Conservation (phyloP, 2,888 invertebrate species). For the Coremacera marginata region DNA sequence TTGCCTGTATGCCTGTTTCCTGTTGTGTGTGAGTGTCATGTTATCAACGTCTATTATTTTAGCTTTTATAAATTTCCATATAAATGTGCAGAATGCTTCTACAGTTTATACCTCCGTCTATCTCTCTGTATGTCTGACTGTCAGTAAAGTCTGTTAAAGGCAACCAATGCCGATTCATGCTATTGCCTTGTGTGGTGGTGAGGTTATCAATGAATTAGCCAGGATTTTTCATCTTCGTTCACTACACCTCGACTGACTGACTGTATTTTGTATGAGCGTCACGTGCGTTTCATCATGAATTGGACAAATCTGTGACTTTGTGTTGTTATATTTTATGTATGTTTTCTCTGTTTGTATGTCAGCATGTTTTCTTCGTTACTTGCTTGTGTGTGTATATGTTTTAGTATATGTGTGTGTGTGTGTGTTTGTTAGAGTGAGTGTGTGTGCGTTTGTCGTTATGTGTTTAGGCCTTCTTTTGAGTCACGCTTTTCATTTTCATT, state of each 20-base stretch:
- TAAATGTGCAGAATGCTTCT: neutral
- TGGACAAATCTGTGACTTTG: constrained; percentile 34
- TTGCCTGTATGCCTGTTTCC: neutral
- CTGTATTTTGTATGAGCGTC: constrained; percentile 19
- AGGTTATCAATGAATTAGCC: constrained; percentile 27
- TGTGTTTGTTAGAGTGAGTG: neutral
- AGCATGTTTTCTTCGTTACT: neutral
- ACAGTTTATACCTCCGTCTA: neutral
- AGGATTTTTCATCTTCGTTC: neutral
- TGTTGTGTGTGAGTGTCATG: constrained; percentile 9
- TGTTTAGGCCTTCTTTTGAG: neutral
- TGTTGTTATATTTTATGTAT: neutral
- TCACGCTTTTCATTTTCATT: too few species aligned
- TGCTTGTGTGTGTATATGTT: neutral
- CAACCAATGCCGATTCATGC: neutral
- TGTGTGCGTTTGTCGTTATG: neutral
- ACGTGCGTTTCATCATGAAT: constrained; percentile 31
- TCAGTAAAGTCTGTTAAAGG: too few species aligned
- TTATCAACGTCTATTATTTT: constrained; percentile 22
- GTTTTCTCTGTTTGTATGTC: neutral
- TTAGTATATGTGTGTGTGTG: neutral
- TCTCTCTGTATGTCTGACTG: neutral
- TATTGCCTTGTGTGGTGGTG: neutral
- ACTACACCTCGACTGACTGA: neutral
- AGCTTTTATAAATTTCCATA: constrained; percentile 5